These are phyloP conservation scores for Alectoris magna DNA, from an alignment of 2,797 vertebrate genomes.

Conservation along the genomic window DNA sequence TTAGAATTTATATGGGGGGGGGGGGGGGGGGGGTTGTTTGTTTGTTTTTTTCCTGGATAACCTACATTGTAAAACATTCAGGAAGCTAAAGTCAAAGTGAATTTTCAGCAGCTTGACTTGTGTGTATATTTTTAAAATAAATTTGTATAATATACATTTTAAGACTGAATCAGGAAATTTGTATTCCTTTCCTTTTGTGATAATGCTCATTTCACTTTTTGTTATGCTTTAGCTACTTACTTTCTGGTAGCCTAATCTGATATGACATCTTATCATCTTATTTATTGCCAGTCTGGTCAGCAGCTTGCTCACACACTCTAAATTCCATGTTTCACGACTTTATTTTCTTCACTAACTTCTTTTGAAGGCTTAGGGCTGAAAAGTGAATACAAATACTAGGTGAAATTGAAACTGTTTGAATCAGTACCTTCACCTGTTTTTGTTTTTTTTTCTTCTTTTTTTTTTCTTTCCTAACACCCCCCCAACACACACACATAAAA, in stretches of 20 bases:
- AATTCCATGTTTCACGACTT: not conserved
- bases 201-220: not conserved
- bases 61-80: not conserved
- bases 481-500: not conserved
- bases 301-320: not conserved
- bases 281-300: not conserved
- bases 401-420: not conserved
- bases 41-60: not conserved
- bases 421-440: not conserved
- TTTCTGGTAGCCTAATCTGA: not conserved
- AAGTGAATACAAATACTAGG: not conserved
- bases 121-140: not conserved
- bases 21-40: no score
- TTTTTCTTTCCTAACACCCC: no score
- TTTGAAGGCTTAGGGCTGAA: not conserved
- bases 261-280: not conserved
- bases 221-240: not conserved
- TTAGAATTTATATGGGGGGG: not conserved
- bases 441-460: no score
- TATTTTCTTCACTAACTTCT: not conserved
- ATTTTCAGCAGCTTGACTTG: not conserved
- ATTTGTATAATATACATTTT: not conserved
- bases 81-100: not conserved
- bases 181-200: accelerated
- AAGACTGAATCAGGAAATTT: not conserved